Base-by-base conservation (phyloP, 2,888 invertebrate species). In the Caenorhabditis parvicauda region DNA sequence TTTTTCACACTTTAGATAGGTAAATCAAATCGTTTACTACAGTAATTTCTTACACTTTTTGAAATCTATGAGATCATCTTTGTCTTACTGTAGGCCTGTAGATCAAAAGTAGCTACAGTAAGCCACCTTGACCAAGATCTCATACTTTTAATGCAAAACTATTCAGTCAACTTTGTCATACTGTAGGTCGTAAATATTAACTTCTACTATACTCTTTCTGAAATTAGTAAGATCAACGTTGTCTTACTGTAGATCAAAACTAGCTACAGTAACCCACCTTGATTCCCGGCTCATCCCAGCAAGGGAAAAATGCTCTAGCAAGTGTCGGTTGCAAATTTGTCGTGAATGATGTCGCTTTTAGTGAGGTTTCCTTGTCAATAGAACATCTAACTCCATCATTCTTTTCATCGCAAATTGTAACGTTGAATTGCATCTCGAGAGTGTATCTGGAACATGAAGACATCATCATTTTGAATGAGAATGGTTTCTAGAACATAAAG, bases 251-350 rank as follows among this genome's bases (percentile, higher is more conserved):
- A n/a, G 35, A 32, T n/a, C n/a, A 9, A 32, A 32, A 32, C n/a
- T n/a, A n/a, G n/a, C n/a, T n/a, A n/a, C n/a, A 2, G 12, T 1
- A 14, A 17, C 41, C 12, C 37, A 51, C 58, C 32, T 74, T 74
- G 49, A 77, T 55, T 17, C 70, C 64, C 24, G 77, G 77, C 51
- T 79, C 77, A 45, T 79, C 79, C 77, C 77, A 79, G 46, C 79
- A 76, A 1, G 79, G 79, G 21, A 79, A 54, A 48, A 79, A 77
- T 4, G 73, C 64, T 14, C 74, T 42, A 2, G 79, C 79, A n/a
- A 75, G 65, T 0, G 72, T 68, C 7, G 79, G 79, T 51, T 79
- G 77, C 46, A 79, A 79, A 52, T 77, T 79, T 9, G 79, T 79
- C 3, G 76, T 75, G 53, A 79, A 77, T 9, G 66, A 62, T 3